phyloP scores from a whole-genome alignment of 2,113 vertebrate genomes.

The Ictidomys tridecemlineatus region DNA sequence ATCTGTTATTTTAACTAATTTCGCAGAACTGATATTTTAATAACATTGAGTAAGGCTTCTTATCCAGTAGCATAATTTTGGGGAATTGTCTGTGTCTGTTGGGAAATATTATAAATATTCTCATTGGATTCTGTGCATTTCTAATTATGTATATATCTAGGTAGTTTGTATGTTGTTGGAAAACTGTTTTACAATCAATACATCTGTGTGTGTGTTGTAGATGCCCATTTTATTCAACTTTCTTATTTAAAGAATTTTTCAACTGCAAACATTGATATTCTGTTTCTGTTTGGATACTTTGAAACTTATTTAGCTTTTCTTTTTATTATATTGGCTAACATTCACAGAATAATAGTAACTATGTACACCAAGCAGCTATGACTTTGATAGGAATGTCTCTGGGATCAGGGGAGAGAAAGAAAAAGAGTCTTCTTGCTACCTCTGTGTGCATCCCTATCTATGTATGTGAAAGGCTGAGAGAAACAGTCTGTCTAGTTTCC shows the following conservation, averaged over 20 bases:
- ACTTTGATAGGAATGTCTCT: neutral
- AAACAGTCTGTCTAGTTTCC: neutral
- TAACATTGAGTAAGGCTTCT: neutral
- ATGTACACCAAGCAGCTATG: neutral
- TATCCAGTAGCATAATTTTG: neutral
- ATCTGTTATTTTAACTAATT: constrained; percentile 48
- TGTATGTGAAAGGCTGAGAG: neutral
- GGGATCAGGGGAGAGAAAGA: neutral
- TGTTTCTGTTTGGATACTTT: neutral
- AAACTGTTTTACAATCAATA: constrained; percentile 18
- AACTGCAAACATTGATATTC: neutral
- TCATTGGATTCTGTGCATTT: neutral
- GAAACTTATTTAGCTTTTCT: constrained; percentile 9
- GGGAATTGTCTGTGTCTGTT: neutral
- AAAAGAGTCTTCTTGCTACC: neutral
- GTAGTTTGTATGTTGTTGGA: neutral
- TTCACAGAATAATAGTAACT: constrained; percentile 2
- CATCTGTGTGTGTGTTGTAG: neutral
- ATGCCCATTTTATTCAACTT: neutral
- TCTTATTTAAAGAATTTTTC: constrained; percentile 22
- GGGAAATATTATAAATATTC: neutral
- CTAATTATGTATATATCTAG: neutral
- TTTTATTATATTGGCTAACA: constrained; percentile 19
- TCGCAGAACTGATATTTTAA: neutral
- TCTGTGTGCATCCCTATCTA: neutral